These are phyloP conservation scores for Chanos chanos DNA, from an alignment of 2,797 vertebrate species.

Conservation along the genomic window DNA sequence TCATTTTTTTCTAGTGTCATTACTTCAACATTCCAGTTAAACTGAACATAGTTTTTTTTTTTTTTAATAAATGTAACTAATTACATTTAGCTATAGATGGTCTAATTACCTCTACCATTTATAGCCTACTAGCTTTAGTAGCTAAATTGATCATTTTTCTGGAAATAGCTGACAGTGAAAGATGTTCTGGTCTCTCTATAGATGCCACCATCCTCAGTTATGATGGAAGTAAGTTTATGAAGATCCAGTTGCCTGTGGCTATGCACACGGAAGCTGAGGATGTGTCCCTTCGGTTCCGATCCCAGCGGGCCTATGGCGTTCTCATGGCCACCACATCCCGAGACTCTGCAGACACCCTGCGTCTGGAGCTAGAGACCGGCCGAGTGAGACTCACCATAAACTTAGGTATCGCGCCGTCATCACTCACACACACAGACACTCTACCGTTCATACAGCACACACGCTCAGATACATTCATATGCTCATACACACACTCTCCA, in stretches of 20 bases:
- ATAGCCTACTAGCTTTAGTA: background rate
- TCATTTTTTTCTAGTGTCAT: too few relatives aligned
- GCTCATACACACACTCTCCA: background rate
- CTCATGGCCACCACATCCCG: slow-evolving; percentile 95
- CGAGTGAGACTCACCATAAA: slow-evolving; percentile 96
- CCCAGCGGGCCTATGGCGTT: slow-evolving; percentile 93
- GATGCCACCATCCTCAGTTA: slow-evolving; percentile 96
- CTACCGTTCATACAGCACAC: background rate
- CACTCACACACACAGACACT: slow-evolving; percentile 15
- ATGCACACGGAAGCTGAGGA: slow-evolving; percentile 98
- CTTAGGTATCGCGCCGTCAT: slow-evolving; percentile 82
- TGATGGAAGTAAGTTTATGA: slow-evolving; percentile 98
- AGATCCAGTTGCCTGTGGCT: slow-evolving; percentile 92
- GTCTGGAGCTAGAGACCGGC: slow-evolving; percentile 90
- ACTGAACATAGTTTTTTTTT: too few relatives aligned
- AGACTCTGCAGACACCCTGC: slow-evolving; percentile 91
- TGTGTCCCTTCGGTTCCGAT: slow-evolving; percentile 90
- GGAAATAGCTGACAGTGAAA: too few relatives aligned
- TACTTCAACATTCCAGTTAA: too few relatives aligned
- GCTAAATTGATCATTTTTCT: background rate
- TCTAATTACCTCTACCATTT: too few relatives aligned
- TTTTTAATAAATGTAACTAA: too few relatives aligned
- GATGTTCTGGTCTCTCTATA: slow-evolving; percentile 48
- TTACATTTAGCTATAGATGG: too few relatives aligned
- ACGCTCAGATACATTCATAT: background rate